A percentile compares a stretch with the other conserved stretches of the same genome.
These are phyloP conservation scores for Eupithecia centaureata DNA, from an alignment of 2,888 invertebrate genomes.

Conservation along the genomic window DNA sequence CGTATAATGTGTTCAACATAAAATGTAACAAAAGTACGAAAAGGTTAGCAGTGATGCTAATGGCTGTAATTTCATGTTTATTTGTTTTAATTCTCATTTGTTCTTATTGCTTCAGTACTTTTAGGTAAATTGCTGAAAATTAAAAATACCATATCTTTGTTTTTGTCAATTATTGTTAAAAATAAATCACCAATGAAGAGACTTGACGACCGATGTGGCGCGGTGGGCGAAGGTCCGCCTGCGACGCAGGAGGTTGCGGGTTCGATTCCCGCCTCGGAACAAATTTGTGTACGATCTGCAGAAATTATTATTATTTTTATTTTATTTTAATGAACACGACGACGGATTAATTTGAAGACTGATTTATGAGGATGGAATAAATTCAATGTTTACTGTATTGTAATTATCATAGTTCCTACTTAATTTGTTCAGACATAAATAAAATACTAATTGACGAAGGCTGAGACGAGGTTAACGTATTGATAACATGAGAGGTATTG, in stretches of 20 bases:
- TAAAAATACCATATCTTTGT: too few species aligned
- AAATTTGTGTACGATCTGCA: too few species aligned
- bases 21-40: conserved; percentile 18
- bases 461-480: background rate
- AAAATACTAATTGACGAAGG: background rate
- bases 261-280: too few species aligned
- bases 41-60: background rate
- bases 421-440: background rate
- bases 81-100: background rate
- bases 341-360: conserved; percentile 55
- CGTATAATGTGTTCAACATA: conserved; percentile 27
- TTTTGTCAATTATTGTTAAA: background rate
- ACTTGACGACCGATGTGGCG: too few species aligned
- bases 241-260: too few species aligned
- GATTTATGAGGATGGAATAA: conserved; percentile 49
- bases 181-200: background rate
- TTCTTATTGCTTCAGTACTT: background rate
- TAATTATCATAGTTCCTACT: background rate
- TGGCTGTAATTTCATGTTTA: conserved; percentile 5
- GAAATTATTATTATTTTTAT: too few species aligned
- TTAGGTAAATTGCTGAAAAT: background rate
- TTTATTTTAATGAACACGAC: conserved; percentile 52
- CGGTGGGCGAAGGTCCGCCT: too few species aligned
- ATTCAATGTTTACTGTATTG: conserved; percentile 17
- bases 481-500: background rate